Evolutionary conservation across 2,888 invertebrate genomes (phyloP), one percentile per base, ranked within the genome.

Genomic region (Frankliniella fusca): DNA sequence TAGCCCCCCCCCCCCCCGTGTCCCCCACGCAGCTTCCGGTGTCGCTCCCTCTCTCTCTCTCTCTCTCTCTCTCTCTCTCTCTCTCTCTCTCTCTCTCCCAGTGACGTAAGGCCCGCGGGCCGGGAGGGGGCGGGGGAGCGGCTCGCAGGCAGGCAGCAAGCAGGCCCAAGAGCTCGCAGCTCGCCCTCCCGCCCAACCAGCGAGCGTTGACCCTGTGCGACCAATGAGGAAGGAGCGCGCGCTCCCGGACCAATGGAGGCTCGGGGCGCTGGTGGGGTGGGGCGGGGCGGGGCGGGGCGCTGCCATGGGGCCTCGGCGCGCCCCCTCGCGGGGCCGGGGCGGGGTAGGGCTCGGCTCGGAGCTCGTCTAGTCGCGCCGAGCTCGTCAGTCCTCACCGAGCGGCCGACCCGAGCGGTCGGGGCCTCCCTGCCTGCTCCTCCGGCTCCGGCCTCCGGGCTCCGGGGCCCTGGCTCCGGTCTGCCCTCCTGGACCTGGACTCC

Each of bases 201-300:
- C 70, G 70, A 76, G 23, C 70, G 70, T 76, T 76, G 70, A 76
- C 70, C 70, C 70, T 76, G 70, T 27, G 23, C 70, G 27, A 27
- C 70, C 70, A 76, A 76, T 76, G 70, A 23, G 70, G 70, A 23
- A 76, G 70, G 27, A 23, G 70, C 70, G n/a, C 27, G 70, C 70
- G 70, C 23, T 27, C 27, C 23, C 27, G 23, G 70, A 27, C 70
- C 70, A 76, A 76, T 76, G 70, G 70, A 11, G 70, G 70, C 70
- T 20, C 12, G 38, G 38, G 61, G 15, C 61, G 61, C 61, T 7
- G n/a, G 15, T 38, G 38, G 3, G 38, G 3, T 38, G 15, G 54
- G 61, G 61, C 18, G 61, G 61, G 18, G 61, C 5, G 61, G 61
- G 61, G 61, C 61, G 61, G 61, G 61, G 61, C 61, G 20, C 15